Base-by-base conservation (phyloP, 2,113 vertebrate genomes). In the Hylia prasina region DNA sequence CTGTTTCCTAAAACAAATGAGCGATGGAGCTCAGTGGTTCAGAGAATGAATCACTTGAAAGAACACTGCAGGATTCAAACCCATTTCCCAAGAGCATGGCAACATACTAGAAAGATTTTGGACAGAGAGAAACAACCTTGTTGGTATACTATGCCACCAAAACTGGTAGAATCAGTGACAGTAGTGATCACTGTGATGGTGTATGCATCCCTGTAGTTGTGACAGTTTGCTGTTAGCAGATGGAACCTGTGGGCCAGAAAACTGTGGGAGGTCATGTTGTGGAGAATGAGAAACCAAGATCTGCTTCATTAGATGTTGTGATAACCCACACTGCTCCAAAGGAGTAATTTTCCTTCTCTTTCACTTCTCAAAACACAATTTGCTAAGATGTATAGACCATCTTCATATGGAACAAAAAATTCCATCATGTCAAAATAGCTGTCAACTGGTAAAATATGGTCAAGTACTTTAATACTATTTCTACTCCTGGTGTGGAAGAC, bases 11-110 rank as follows among this genome's bases (percentile, higher is more conserved):
- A 80, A 92, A 23, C 25, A 35, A 79, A 44, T 20, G 44, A 83
- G 53, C 0, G 0, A 69, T 57, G 54, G 13, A 71, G 40, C 22
- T 92, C 3, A 1, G 27, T 60, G 19, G 9, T 73, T 96, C 37
- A 65, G 47, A 77, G 47, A 90, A 86, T 64, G 24, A 72, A 83
- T 50, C 54, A 89, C 37, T 68, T 63, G 47, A 71, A 80, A 90
- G 73, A 90, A 54, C 25, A 83, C 24, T 28, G 27, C 22, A 68
- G 89, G 76, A 70, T 70, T 82, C 76, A 69, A 60, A 48, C 3
- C 4, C 3, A 2, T 35, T 72, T 77, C 54, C 33, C 50, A 82
- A 56, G 53, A 82, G 44, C n/a, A 79, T 0, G 0, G 31, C 45
- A 82, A 69, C 42, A 70, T 2, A 28, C 22, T 60, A 19, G 37